Evolutionary conservation across 1,140 invertebrate genomes (phyloP), one percentile per base, ranked within the genome.

Genomic region (Vollenhovia emeryi): DNA sequence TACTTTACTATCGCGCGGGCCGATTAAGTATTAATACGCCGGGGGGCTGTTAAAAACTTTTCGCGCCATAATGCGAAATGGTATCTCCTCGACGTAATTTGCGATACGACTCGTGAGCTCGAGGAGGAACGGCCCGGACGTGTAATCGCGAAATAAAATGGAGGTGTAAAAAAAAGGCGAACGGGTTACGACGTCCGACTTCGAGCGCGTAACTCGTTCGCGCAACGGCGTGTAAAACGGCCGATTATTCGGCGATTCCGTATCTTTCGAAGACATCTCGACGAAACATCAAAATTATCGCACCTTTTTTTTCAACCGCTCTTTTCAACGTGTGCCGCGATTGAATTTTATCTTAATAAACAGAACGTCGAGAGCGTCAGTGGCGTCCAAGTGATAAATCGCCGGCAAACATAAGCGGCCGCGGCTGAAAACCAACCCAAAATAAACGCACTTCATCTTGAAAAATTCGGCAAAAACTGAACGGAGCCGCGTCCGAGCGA

Each of bases 21-120:
- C 27, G 30, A 66, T 66, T 40, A 66, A 66, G 27, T 66, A 79
- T 79, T 52, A 36, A 79, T 52, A 79, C 3, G n/a, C n/a, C 27
- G 15, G 24, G 15, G 24, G 30, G 33, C 4, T 66, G 18, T 78
- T 79, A 33, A 66, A n/a, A 66, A 24, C 13, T 36, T 24, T 79
- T 36, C 27, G 11, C 45, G 45, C 21, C n/a, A 11, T 43, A 30
- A 43, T 45, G 24, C 24, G 18, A 27, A 75, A 43, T 40, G 36
- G 18, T 36, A 36, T 18, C 36, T 50, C 21, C 9, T 36, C 21
- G 27, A 50, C 4, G 33, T 76, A 62, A 64, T 64, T 78, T 64
- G 59, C 75, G 27, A 62, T 13, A 48, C n/a, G 75, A 78, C 27
- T 64, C 15, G 13, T 33, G 43, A n/a, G 45, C 68, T 15, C 48